A percentile compares a stretch with the other conserved stretches of the same genome.
These are phyloP conservation scores for Psix sp. DNA, from an alignment of 1,140 invertebrate genomes.

Conservation along the genomic window DNA sequence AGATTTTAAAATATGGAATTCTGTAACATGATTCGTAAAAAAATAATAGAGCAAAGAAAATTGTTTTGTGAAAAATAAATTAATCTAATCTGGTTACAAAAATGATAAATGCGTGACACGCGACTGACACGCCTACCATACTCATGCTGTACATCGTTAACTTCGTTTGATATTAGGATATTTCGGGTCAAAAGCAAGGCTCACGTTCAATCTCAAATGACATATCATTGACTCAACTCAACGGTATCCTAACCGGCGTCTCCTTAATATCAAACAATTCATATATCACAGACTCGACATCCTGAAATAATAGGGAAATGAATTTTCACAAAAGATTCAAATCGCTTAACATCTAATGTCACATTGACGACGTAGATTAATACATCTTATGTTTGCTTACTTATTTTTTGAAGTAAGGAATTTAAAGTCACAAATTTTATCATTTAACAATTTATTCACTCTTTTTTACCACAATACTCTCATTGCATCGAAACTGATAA, in stretches of 20 bases:
- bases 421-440: no score
- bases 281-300: slow-evolving; percentile 75
- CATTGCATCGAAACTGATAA: no score
- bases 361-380: slow-evolving; percentile 38
- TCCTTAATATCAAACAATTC: slow-evolving; percentile 74
- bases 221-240: slow-evolving; percentile 54
- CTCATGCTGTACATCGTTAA: slow-evolving; percentile 41
- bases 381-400: slow-evolving; percentile 17
- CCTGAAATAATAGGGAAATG: slow-evolving; percentile 78
- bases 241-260: slow-evolving; percentile 20
- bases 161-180: slow-evolving; percentile 61
- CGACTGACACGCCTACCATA: slow-evolving; percentile 70
- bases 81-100: slow-evolving; percentile 66
- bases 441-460: no score
- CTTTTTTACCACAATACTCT: no score
- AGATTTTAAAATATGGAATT: slow-evolving; percentile 45
- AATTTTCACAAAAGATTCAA: slow-evolving; percentile 74
- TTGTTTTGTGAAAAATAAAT: slow-evolving; percentile 57
- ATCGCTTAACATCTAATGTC: slow-evolving; percentile 48
- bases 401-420: no score
- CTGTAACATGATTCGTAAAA: slow-evolving; percentile 66
- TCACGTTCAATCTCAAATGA: slow-evolving; percentile 50
- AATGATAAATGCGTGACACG: slow-evolving; percentile 76
- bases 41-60: slow-evolving; percentile 51
- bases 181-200: slow-evolving; percentile 53